Conservation (phyloP, 2,888 invertebrate genomes). For the Dichetophora obliterata region DNA sequence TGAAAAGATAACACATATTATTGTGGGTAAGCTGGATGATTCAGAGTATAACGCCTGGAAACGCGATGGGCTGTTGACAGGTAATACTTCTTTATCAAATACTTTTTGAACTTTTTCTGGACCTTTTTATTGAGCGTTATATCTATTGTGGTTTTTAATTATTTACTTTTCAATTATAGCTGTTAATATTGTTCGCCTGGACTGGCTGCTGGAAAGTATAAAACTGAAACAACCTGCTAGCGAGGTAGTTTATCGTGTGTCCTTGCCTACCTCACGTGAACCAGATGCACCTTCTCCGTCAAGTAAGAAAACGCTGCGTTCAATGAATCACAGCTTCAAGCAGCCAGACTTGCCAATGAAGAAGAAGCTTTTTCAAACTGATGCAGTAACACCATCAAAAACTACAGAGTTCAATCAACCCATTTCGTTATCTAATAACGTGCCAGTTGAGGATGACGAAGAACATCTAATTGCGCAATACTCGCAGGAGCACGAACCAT, state of each 20-base stretch:
- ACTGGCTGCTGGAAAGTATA: slow-evolving; percentile 85
- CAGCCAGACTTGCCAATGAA: slow-evolving; percentile 62
- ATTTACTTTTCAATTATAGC: slow-evolving; percentile 39
- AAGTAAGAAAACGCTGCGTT: slow-evolving; percentile 71
- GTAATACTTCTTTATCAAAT: slow-evolving; percentile 36
- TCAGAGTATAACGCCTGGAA: slow-evolving; percentile 70
- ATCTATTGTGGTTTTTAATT: background rate
- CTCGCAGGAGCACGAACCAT: slow-evolving; percentile 60
- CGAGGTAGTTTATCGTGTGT: slow-evolving; percentile 62
- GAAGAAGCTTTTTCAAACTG: slow-evolving; percentile 58
- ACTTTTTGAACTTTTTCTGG: background rate
- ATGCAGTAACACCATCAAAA: slow-evolving; percentile 32
- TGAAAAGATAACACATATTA: slow-evolving; percentile 84
- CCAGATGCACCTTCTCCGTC: slow-evolving; percentile 74
- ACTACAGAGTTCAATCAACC: background rate
- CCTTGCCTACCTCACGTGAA: slow-evolving; percentile 57
- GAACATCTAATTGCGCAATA: slow-evolving; percentile 63
- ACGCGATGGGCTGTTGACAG: slow-evolving; percentile 54
- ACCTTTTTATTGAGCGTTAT: background rate
- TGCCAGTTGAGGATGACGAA: slow-evolving; percentile 49
- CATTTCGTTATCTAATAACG: slow-evolving; percentile 20
- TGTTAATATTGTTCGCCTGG: slow-evolving; percentile 74
- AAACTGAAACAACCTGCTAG: slow-evolving; percentile 73
- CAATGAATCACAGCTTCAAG: slow-evolving; percentile 69
- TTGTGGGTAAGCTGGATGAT: slow-evolving; percentile 76